Evolutionary conservation across 2,113 vertebrate genomes (phyloP), one percentile per base, ranked within the genome.

Genomic region (Hippocampus guttulatus): DNA sequence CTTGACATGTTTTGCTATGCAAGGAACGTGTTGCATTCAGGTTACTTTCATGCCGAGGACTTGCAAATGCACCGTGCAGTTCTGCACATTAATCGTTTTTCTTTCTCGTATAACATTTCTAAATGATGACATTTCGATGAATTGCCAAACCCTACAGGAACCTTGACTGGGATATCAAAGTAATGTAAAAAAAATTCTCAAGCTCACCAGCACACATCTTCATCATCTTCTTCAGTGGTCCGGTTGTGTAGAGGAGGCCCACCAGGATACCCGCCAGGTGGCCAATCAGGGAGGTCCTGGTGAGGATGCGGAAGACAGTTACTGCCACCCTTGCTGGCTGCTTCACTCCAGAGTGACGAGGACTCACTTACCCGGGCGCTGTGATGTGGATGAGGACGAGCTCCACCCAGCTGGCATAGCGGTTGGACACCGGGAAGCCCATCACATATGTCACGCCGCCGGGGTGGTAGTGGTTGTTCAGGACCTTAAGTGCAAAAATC

Each of bases 221-320:
- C 95, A 98, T 95, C 78, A 94, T 71, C 43, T 71, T 88, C 88
- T 92, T 93, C 84, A 99, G 90, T 20, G 96, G 96, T 64, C 96
- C 96, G 0, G 73, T 64, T 0, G 92, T 94, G 78, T 98, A 99
- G 84, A 98, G 91, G 61, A 98, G 78, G 64, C 97, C 97, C 73
- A 98, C 95, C 58, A 98, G 90, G 88, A 98, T 98, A 3, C 97
- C 97, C 8, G 97, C 84, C 77, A 99, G 91, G 76, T 99, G 97
- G 47, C 96, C 96, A 3, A 95, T 79, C 1, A 99, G 95, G 33
- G 97, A 98, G 25, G 94, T 91, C 80, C 97, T 99, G 80, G 27
- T 72, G 47, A 78, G 33, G 40, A 1, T 64, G 79, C 72, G 45
- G 11, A 81, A 8, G n/a, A 69, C 3, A 9, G 14, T 27, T 51